Base-by-base conservation (phyloP, 2,113 vertebrate genomes). In the Strigops habroptila region DNA sequence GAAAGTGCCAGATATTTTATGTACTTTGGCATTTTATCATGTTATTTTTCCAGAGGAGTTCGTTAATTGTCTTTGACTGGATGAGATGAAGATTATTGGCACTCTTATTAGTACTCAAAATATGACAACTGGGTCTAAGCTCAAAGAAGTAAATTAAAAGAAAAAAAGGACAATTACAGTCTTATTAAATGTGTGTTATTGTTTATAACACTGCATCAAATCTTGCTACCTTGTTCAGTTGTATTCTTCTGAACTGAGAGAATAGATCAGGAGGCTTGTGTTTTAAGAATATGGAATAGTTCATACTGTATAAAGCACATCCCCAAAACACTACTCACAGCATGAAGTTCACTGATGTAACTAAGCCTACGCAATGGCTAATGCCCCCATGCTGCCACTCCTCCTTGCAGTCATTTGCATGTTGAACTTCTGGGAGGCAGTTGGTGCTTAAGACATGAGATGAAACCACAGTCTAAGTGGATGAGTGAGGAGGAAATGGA, bases 31-130 rank as follows among this genome's bases (percentile, higher is more conserved):
- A n/a, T 67, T 86, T 90, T 84, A 46, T 91, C 1, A 6, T 18
- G 14, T 63, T 80, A 19, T 94, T 90, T 93, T 92, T 93, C 35
- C 30, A 52, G 48, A 71, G n/a, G 21, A 63, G 14, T 75, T 68
- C 18, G 31, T 59, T 70, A 63, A 8, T 23, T 86, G 52, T 4
- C 13, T 88, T 86, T 63, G 52, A 60, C 44, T 71, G 21, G 44
- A 52, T 43, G 67, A 39, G 33, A 64, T 16, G 48, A 71, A 76
- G 55, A 69, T 64, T 87, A 28, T 82, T 71, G 35, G 25, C 19
- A 39, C 16, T 69, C 23, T 28, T 78, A 22, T 70, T 73, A 44
- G 23, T 62, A 39, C 21, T 85, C 25, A 65, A 67, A n/a, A 10
- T 73, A 37, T 14, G 27, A 73, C 7, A 65, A n/a, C 31, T 49